These are phyloP conservation scores for Zapus hudsonius DNA, from an alignment of 2,113 vertebrate genomes.

Conservation along the genomic window DNA sequence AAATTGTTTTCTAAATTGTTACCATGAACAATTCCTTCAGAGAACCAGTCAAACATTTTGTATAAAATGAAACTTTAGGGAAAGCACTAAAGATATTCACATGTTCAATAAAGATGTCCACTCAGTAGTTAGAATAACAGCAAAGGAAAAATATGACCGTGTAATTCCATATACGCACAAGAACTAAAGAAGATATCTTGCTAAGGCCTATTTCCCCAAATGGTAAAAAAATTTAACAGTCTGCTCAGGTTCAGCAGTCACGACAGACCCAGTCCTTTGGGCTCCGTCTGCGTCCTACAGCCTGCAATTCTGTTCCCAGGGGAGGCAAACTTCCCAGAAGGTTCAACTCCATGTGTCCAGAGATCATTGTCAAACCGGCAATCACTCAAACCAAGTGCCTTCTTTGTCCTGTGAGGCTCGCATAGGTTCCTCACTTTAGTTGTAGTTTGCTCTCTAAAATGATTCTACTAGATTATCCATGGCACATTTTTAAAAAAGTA, in stretches of 20 bases:
- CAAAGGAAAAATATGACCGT: not conserved
- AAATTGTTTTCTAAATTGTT: conserved; percentile 16
- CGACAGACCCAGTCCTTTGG: not conserved
- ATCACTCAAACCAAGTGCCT: not conserved
- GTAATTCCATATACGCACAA: conserved; percentile 80
- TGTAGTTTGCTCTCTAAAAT: conserved; percentile 21
- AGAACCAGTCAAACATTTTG: not conserved
- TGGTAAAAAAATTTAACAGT: conserved; percentile 80
- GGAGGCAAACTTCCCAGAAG: not conserved
- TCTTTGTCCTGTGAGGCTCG: not conserved
- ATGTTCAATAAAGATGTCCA: conserved; percentile 72
- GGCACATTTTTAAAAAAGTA: not conserved
- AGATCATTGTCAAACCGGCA: not conserved
- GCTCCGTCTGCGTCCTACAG: fast-evolving
- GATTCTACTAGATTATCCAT: not conserved
- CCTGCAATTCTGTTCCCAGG: not conserved
- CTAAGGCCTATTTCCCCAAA: conserved; percentile 80
- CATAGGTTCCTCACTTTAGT: not conserved
- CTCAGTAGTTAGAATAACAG: not conserved
- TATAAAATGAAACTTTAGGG: not conserved
- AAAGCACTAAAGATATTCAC: not conserved
- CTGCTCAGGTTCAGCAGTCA: not conserved
- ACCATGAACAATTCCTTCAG: not conserved
- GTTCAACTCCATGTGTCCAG: not conserved
- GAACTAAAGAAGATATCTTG: not conserved